Conservation (phyloP, 2,888 invertebrate genomes). For the Laspeyria flexula region DNA sequence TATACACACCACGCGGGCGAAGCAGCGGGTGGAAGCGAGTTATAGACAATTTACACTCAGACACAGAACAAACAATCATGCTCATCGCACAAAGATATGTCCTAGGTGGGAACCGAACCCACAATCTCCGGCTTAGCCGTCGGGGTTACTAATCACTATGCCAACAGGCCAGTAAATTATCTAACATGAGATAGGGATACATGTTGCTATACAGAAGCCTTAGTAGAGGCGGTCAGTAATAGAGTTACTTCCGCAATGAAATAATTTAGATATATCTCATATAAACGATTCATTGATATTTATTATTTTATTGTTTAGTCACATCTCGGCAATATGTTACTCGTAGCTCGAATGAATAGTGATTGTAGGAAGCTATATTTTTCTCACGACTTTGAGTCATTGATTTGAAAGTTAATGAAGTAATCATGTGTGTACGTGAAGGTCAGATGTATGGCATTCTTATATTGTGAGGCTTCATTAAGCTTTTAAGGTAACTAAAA, state of each 20-base stretch:
- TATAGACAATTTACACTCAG: too few species aligned
- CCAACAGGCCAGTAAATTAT: too few species aligned
- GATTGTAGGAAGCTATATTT: conserved; percentile 8
- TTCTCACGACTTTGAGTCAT: conserved; percentile 32
- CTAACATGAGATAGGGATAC: background rate
- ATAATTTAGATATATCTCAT: conserved; percentile 46
- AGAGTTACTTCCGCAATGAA: conserved; percentile 55
- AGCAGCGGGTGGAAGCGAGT: too few species aligned
- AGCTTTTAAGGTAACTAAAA: background rate
- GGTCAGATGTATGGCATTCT: conserved; percentile 2
- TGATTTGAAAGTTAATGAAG: conserved; percentile 22
- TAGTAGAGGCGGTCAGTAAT: conserved; percentile 51
- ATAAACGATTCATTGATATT: conserved; percentile 51
- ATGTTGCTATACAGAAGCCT: conserved; percentile 46
- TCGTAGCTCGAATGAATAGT: conserved; percentile 25
- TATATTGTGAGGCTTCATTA: background rate
- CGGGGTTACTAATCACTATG: too few species aligned
- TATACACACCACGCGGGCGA: too few species aligned
- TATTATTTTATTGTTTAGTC: conserved; percentile 49
- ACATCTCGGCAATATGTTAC: conserved; percentile 46
- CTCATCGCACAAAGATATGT: too few species aligned
- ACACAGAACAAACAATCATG: too few species aligned
- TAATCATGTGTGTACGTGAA: conserved; percentile 14
- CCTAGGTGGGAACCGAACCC: too few species aligned
- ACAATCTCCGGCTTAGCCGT: too few species aligned